Evolutionary conservation across 2,888 invertebrate genomes (phyloP).

Genomic region (Lasioglossum morio): DNA sequence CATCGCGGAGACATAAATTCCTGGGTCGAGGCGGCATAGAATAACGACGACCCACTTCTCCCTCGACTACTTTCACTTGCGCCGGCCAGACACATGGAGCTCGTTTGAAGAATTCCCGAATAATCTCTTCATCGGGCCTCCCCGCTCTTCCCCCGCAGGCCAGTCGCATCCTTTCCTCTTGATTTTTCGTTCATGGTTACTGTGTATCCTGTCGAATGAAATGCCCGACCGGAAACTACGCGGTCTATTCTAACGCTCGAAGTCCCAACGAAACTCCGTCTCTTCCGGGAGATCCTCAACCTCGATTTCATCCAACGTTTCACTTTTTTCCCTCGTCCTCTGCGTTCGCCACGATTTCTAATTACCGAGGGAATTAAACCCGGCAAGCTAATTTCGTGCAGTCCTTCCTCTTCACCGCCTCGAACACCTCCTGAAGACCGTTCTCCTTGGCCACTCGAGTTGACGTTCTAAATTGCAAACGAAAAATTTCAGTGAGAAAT

Average conservation of each 20-base stretch:
- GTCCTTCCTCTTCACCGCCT: constrained; percentile 79
- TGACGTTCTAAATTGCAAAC: constrained; percentile 72
- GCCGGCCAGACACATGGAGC: constrained; percentile 55
- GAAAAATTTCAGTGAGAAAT: not conserved
- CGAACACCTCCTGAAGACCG: constrained; percentile 80
- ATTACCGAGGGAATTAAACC: not conserved
- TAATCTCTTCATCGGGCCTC: constrained; percentile 32
- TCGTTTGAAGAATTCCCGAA: constrained; percentile 53
- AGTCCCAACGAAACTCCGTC: not conserved
- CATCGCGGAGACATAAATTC: constrained; percentile 58
- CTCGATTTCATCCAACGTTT: constrained; percentile 6
- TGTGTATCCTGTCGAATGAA: constrained; percentile 10
- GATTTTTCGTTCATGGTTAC: not conserved
- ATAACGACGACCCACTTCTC: constrained; percentile 69
- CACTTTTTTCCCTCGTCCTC: not conserved
- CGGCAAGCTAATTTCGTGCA: constrained; percentile 78
- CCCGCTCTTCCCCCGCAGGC: constrained; percentile 13
- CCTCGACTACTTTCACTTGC: constrained; percentile 79
- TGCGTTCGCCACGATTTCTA: constrained; percentile 6
- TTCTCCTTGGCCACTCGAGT: constrained; percentile 77
- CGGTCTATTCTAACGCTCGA: not conserved
- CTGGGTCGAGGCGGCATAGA: constrained; percentile 54
- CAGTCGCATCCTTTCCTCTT: not conserved
- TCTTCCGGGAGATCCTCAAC: not conserved
- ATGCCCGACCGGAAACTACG: not conserved